Evolutionary conservation across 2,888 invertebrate genomes (phyloP), one percentile per base, ranked within the genome.

Genomic region (Graphium colonna): DNA sequence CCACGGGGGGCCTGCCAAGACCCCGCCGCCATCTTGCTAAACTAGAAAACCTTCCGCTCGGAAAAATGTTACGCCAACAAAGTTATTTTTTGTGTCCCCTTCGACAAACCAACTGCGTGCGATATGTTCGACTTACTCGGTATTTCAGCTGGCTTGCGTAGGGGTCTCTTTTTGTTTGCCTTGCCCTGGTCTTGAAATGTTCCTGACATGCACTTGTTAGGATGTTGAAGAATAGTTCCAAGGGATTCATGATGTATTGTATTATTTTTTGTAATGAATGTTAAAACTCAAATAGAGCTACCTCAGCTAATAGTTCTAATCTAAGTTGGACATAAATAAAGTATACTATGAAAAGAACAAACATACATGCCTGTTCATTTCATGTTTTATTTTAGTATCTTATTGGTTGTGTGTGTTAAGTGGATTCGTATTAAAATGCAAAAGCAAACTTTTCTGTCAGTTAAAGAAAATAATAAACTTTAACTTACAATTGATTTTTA

Each of bases 1-100:
- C 18, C 62, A 15, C 33, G 60, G 53, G 60, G 62, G 69, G 70
- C 55, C n/a, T n/a, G n/a, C n/a, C 67, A 55, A 17, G 57, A 5
- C 52, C 55, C 58, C 62, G 56, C 58, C 57, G 52, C 43, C 54
- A 55, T 39, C 43, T 46, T 51, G 52, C 61, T 60, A 58, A 65
- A 65, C 64, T 68, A 64, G 51, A 52, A 36, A 52, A 52, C 46
- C 47, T 43, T 52, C 41, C 17, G 42, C 47, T 52, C 9, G 42
- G 52, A 42, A 47, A 52, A 52, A 47, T 52, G 16, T 52, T 42
- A 28, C 17, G 17, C 15, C 42, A 42, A 42, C 52, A 52, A 47
- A 42, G 4, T 16, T 39, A 12, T 31, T 51, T 45, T 18, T 38
- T 51, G 36, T 10, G 36, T 1, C 26, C 26, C 17, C 17, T 12